Evolutionary conservation across 1,140 invertebrate species (phyloP), one percentile per base, ranked within the genome.

Genomic region (Lepidotrigona ventralis): DNA sequence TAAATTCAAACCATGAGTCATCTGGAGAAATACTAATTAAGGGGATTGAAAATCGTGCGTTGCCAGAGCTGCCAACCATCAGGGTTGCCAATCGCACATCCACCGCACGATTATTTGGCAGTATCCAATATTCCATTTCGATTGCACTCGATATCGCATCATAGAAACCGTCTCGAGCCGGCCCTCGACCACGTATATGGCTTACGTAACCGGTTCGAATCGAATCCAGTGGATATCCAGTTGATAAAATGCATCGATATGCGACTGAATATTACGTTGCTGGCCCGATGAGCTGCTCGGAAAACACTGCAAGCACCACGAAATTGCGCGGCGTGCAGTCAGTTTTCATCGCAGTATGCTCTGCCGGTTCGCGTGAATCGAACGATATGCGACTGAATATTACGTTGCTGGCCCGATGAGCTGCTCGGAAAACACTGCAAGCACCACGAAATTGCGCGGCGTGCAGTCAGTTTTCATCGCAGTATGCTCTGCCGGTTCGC

Each of bases 381-480:
- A n/a, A n/a, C 60, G 70, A 54, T 58, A 54, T 54, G 46, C 79
- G 46, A n/a, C 29, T 66, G 8, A 51, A 75, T 75, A 81, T 81
- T 81, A 64, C 79, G 58, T 39, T 75, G 46, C 58, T 54, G 19
- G 3, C 29, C 9, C 21, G 71, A 75, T 64, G 71, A 81, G 15
- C 29, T 8, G 39, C 71, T 54, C 29, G 58, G 29, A 17, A 51
- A 39, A 4, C 17, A 17, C 29, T 23, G 14, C 5, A 26, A 74
- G 51, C 19, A 23, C 64, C 53, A 56, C 71, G 60, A 81, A 81
- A 81, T 81, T 81, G 79, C 79, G 60, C 46, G 71, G 14, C 17
- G 26, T 19, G 23, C 26, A 51, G 56, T 63, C 51, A n/a, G 46
- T 81, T 74, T 53, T n/a, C 79, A 73, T 46, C 39, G 39, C 39